Conservation (phyloP, 2,888 invertebrate genomes). For the Erebia ligea region DNA sequence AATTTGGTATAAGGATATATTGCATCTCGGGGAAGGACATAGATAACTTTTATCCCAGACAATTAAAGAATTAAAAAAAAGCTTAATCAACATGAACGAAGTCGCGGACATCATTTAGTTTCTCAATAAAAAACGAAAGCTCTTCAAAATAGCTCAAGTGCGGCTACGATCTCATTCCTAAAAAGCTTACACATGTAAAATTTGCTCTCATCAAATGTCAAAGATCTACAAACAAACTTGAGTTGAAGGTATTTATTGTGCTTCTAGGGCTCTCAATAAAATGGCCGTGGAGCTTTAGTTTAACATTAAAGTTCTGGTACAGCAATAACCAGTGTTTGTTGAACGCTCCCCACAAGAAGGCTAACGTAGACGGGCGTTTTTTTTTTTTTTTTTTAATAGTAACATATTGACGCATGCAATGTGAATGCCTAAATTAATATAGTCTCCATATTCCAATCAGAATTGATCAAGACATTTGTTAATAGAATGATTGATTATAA, state of each 20-base stretch:
- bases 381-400: neutral
- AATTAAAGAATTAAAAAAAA: too few relatives aligned
- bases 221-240: slow-evolving; percentile 47
- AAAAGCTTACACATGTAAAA: slow-evolving; percentile 66
- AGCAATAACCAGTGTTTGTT: slow-evolving; percentile 20
- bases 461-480: slow-evolving; percentile 10
- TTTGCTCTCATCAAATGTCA: slow-evolving; percentile 40
- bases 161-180: slow-evolving; percentile 53
- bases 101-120: neutral
- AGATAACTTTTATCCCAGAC: too few relatives aligned
- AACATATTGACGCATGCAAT: neutral
- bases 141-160: slow-evolving; percentile 54
- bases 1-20: too few relatives aligned
- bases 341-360: slow-evolving; percentile 6
- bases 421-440: neutral
- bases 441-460: slow-evolving; percentile 14
- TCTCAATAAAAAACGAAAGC: slow-evolving; percentile 3
- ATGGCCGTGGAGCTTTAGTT: slow-evolving; percentile 41
- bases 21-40: too few relatives aligned
- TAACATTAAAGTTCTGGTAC: slow-evolving; percentile 24
- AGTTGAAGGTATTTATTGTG: slow-evolving; percentile 14
- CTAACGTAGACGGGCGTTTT: slow-evolving; percentile 21
- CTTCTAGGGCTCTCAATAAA: slow-evolving; percentile 23
- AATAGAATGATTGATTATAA: slow-evolving; percentile 22
- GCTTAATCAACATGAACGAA: too few relatives aligned